phyloP scores from a whole-genome alignment of 2,888 invertebrate species.

The Plagodis pulveraria region DNA sequence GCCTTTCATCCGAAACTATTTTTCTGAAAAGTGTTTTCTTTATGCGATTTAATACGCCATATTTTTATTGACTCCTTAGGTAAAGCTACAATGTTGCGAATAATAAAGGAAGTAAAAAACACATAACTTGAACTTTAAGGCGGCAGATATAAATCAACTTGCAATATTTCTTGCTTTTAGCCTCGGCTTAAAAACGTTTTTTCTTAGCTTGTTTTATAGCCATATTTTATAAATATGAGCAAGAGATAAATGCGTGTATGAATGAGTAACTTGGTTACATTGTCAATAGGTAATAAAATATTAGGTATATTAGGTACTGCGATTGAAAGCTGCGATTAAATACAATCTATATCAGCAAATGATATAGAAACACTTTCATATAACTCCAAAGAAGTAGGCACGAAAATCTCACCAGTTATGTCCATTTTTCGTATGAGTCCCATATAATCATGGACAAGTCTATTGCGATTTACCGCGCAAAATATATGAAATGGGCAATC shows the following conservation, averaged over 20 bases:
- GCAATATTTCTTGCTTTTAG: conserved; percentile 63
- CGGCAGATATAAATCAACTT: conserved; percentile 76
- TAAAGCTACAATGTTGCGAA: conserved; percentile 73
- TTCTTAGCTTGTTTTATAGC: conserved; percentile 63
- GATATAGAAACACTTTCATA: too few relatives aligned
- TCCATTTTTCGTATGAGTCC: too few relatives aligned
- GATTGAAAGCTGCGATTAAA: too few relatives aligned
- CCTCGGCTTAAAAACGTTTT: conserved; percentile 58
- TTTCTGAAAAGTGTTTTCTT: conserved; percentile 84
- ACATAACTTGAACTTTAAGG: conserved; percentile 67
- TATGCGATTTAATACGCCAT: conserved; percentile 80
- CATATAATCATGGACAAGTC: too few relatives aligned
- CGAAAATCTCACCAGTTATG: too few relatives aligned
- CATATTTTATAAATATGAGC: conserved; percentile 65
- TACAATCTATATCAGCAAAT: too few relatives aligned
- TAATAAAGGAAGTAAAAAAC: conserved; percentile 72
- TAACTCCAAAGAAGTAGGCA: too few relatives aligned
- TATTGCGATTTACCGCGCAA: too few relatives aligned
- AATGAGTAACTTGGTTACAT: conserved; percentile 52
- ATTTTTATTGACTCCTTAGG: conserved; percentile 75
- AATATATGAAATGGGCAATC: too few relatives aligned
- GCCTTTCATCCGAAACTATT: conserved; percentile 79
- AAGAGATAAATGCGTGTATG: conserved; percentile 48
- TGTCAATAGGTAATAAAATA: conserved; percentile 43
- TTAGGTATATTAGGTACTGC: conserved; percentile 6